Base-by-base conservation (phyloP, 2,113 vertebrate species). In the Hypocryptadius cinnamomeus region DNA sequence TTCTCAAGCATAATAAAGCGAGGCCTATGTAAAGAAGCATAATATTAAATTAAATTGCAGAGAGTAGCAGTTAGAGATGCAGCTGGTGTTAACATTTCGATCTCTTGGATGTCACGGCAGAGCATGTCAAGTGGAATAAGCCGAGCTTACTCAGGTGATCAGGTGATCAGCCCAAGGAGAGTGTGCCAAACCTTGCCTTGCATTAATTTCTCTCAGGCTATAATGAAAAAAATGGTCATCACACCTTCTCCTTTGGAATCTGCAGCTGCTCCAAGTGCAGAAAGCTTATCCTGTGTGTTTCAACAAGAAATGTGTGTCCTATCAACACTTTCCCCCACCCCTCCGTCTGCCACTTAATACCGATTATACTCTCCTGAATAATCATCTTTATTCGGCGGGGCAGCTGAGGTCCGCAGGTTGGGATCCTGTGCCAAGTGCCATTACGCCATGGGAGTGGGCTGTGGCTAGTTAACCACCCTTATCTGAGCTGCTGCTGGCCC, bases 101-200 rank as follows among this genome's bases (percentile, higher is more conserved):
- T 96, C 93, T 91, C 87, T 65, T 84, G 78, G 48, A 11, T 91
- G 95, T 95, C 92, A 91, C 28, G 1, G 87, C 39, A 60, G 85
- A 95, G 94, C 94, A 73, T 77, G 97, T 98, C 97, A 97, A 95
- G 98, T 96, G 97, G 98, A 98, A 98, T 97, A 97, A 98, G 96
- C 96, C 13, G 93, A 98, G 98, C 97, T 98, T 98, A 98, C 96
- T 89, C 86, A 97, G 92, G 96, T 96, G 91, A 89, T 94, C 92
- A 89, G 85, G 80, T 53, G 90, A 96, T 95, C 96, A 90, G 79
- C 69, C 78, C 42, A 87, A 97, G 97, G 96, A 97, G 97, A 96
- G 80, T 17, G 82, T 97, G 98, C 97, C 96, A 98, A 97, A 98
- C 97, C 97, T 97, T 94, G 95, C 95, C 96, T 97, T 96, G 96